phyloP scores from a whole-genome alignment of 2,888 invertebrate genomes.

The Thalpophila matura region DNA sequence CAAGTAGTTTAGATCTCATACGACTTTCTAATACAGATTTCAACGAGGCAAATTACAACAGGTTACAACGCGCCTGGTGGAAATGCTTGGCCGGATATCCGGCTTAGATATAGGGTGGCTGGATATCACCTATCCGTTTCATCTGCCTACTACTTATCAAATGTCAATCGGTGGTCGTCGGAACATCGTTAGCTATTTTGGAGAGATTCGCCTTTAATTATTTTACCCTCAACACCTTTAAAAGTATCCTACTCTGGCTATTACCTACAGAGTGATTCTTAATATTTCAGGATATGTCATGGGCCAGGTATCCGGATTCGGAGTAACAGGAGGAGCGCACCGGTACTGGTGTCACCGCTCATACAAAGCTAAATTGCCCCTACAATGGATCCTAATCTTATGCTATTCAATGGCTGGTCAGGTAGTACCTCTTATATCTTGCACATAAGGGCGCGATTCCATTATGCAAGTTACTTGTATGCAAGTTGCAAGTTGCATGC shows the following conservation, averaged over 20 bases:
- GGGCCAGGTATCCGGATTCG: conserved; percentile 92
- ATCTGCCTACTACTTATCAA: too few relatives aligned
- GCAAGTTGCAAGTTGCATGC: not conserved
- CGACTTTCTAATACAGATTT: too few relatives aligned
- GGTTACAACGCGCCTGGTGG: too few relatives aligned
- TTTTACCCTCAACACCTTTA: too few relatives aligned
- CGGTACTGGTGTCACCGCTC: conserved; percentile 93
- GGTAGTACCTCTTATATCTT: conserved; percentile 73
- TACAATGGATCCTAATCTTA: conserved; percentile 90
- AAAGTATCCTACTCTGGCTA: not conserved
- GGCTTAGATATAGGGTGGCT: too few relatives aligned
- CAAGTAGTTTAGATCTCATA: too few relatives aligned
- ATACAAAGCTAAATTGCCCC: conserved; percentile 92
- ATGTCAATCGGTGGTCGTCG: too few relatives aligned
- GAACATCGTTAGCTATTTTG: too few relatives aligned
- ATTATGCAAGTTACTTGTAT: not conserved
- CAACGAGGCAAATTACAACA: too few relatives aligned
- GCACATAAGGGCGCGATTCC: not conserved
- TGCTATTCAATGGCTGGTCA: conserved; percentile 93
- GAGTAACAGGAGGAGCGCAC: conserved; percentile 93
- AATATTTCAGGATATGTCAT: conserved; percentile 84
- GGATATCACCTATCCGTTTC: too few relatives aligned
- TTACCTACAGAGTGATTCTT: not conserved
- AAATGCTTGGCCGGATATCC: too few relatives aligned
- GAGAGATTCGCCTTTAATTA: not conserved